Evolutionary conservation across 1,140 invertebrate species (phyloP).

Genomic region (Ephestia elutella): DNA sequence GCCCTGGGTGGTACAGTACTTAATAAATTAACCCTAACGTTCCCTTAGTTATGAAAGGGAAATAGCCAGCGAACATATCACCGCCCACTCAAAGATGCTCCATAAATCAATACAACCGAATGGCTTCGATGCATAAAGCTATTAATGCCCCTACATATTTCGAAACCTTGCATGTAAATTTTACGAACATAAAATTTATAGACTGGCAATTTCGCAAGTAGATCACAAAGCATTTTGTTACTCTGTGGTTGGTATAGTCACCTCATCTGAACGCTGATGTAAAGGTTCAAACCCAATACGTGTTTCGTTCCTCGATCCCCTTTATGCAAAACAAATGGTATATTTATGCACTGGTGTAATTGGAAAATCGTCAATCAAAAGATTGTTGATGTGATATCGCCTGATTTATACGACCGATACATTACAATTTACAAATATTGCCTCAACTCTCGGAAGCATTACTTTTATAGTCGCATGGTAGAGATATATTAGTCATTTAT

Average conservation of each 20-base stretch:
- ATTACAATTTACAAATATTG: constrained; percentile 15
- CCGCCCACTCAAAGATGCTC: constrained; percentile 32
- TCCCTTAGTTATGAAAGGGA: constrained; percentile 8
- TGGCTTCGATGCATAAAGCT: constrained; percentile 27
- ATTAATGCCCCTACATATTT: constrained; percentile 14
- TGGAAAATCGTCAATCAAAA: constrained; percentile 51
- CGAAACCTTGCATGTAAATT: constrained; percentile 7
- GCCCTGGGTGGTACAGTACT: constrained; percentile 5
- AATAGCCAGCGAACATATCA: constrained; percentile 27
- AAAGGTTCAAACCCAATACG: constrained; percentile 26
- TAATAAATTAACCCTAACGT: constrained; percentile 26
- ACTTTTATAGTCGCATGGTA: constrained; percentile 21
- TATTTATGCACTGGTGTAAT: constrained; percentile 52
- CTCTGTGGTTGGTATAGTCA: constrained; percentile 14
- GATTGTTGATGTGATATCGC: constrained; percentile 32
- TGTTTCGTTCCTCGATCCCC: constrained; percentile 27
- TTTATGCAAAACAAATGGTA: constrained; percentile 51
- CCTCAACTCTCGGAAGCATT: constrained; percentile 11
- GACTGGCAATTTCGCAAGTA: not conserved
- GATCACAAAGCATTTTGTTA: constrained; percentile 10
- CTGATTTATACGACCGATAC: constrained; percentile 30
- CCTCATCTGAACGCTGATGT: constrained; percentile 16
- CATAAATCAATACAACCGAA: constrained; percentile 49
- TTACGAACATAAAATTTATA: constrained; percentile 4
- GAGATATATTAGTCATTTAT: constrained; percentile 15